These are phyloP conservation scores for Rattus rattus DNA, from an alignment of 2,113 vertebrate species.

Conservation along the genomic window DNA sequence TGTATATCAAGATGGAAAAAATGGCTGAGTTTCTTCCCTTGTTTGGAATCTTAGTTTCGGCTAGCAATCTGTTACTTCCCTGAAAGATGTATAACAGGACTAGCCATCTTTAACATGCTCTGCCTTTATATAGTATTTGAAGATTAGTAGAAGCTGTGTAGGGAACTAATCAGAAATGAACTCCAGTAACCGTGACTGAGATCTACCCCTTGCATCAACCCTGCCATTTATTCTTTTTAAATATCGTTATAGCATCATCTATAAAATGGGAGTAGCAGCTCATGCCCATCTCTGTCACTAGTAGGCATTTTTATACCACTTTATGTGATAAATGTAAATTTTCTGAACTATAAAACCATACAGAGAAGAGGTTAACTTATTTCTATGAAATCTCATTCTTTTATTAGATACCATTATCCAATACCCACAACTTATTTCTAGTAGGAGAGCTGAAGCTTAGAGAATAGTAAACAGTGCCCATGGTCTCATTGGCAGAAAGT, in stretches of 20 bases:
- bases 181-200: neutral
- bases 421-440: neutral
- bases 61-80: neutral
- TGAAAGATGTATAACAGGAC: neutral
- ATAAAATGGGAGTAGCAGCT: conserved; percentile 15
- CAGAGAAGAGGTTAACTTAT: neutral
- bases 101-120: neutral
- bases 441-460: neutral
- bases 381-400: conserved; percentile 12
- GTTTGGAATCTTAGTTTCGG: conserved; percentile 46
- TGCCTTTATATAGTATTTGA: conserved; percentile 30
- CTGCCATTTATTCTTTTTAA: neutral
- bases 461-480: conserved; percentile 21
- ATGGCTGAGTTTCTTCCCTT: neutral
- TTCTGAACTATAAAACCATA: conserved; percentile 33
- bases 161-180: conserved; percentile 13
- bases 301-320: conserved; percentile 32
- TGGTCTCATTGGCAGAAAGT: neutral
- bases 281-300: neutral
- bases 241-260: neutral
- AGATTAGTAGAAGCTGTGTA: neutral
- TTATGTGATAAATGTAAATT: neutral
- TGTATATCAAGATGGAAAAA: conserved; percentile 39
- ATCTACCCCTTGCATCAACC: conserved; percentile 9
- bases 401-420: neutral